Evolutionary conservation across 1,140 invertebrate species (phyloP).

Genomic region (Aphelenchoides avenae): DNA sequence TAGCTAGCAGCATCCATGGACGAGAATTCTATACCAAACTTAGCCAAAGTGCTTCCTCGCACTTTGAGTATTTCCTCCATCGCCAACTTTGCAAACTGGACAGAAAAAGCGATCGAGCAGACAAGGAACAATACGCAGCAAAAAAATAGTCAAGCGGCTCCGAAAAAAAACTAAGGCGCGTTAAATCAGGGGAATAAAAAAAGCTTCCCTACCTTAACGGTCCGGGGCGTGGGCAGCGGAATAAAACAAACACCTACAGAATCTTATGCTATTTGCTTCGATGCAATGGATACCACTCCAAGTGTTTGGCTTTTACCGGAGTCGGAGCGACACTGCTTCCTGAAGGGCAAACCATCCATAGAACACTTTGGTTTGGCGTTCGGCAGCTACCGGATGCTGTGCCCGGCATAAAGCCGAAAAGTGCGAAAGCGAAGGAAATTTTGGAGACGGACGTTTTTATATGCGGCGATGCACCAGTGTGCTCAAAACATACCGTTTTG

Average conservation of each 20-base stretch:
- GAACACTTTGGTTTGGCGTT: not conserved
- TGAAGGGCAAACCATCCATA: conserved; percentile 2
- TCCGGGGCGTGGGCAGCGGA: conserved; percentile 15
- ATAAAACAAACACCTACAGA: conserved; percentile 23
- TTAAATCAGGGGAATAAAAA: not conserved
- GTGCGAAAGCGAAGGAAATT: not conserved
- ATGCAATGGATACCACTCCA: not conserved
- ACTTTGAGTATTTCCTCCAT: too few species aligned
- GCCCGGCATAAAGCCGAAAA: not conserved
- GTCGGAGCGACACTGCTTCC: too few species aligned
- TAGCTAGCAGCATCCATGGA: too few species aligned
- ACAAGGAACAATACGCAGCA: conserved; percentile 1
- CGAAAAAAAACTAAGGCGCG: not conserved
- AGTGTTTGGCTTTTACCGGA: not conserved
- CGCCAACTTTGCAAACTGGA: too few species aligned
- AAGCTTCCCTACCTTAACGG: conserved; percentile 18
- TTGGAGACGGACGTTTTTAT: conserved; percentile 1
- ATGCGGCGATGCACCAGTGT: conserved; percentile 1
- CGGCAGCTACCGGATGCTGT: not conserved
- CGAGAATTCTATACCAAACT: too few species aligned
- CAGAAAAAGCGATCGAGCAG: not conserved
- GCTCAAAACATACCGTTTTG: conserved; percentile 31
- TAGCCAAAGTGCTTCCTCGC: too few species aligned
- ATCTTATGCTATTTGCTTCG: conserved; percentile 5
- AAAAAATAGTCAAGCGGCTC: not conserved